phyloP scores from a whole-genome alignment of 2,797 vertebrate species.

The Taeniopygia guttata region DNA sequence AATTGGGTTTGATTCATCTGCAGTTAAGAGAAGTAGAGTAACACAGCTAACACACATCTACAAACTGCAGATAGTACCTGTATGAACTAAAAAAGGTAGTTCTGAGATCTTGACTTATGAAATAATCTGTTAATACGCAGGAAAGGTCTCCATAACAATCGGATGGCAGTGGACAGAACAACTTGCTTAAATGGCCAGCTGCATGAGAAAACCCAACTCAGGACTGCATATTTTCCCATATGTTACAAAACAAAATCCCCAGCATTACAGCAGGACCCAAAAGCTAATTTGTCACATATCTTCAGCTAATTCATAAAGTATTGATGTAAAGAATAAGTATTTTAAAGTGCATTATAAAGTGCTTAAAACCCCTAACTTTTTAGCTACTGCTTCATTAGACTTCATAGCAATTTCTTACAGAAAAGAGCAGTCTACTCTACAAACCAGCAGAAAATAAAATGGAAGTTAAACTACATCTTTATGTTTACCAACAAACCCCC shows the following conservation, averaged over 20 bases:
- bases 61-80: not conserved
- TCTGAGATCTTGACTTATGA: not conserved
- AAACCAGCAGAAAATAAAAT: not conserved
- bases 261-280: not conserved
- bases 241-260: not conserved
- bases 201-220: not conserved
- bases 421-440: not conserved
- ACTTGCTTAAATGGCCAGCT: not conserved
- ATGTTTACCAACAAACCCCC: not conserved
- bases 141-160: not conserved
- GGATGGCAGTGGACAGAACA: not conserved
- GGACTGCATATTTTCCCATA: not conserved
- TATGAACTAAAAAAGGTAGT: not conserved
- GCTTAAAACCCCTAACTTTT: not conserved
- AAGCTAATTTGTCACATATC: not conserved
- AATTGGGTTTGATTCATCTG: not conserved
- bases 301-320: not conserved
- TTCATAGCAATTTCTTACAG: not conserved
- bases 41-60: not conserved
- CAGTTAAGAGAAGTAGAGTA: not conserved
- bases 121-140: not conserved
- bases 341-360: not conserved
- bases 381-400: not conserved
- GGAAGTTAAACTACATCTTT: not conserved
- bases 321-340: not conserved